phyloP scores from a whole-genome alignment of 2,888 invertebrate species.

The Esperia sulphurella region DNA sequence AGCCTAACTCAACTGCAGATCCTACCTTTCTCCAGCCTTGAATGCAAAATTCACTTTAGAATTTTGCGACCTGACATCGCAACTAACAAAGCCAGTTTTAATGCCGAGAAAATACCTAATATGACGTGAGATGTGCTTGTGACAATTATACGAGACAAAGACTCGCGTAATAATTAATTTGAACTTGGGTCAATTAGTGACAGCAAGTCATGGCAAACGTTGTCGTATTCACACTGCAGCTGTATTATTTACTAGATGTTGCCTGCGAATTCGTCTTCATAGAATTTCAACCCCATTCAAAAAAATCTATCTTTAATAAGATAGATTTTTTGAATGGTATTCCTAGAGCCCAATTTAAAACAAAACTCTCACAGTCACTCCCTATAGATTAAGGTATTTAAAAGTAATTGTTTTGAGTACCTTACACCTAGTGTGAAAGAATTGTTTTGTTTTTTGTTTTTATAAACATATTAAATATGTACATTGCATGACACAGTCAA shows the following conservation, averaged over 20 bases:
- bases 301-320: too few species aligned
- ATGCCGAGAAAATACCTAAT: neutral
- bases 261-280: neutral
- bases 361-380: too few species aligned
- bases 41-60: constrained; percentile 11
- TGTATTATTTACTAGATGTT: neutral
- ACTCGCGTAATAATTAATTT: constrained; percentile 20
- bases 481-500: too few species aligned
- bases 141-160: constrained; percentile 11
- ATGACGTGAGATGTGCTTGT: neutral
- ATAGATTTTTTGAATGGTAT: too few species aligned
- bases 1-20: constrained; percentile 18
- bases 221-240: too few species aligned
- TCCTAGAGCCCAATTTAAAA: too few species aligned
- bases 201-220: neutral
- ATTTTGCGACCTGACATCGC: neutral
- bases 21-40: constrained; percentile 34
- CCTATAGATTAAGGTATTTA: too few species aligned
- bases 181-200: constrained; percentile 12
- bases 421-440: too few species aligned
- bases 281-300: neutral
- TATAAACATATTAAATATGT: too few species aligned
- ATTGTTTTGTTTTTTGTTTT: too few species aligned
- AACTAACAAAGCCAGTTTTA: neutral
- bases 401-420: too few species aligned